Base-by-base conservation (phyloP, 2,888 invertebrate genomes). In the Platypus cylindrus region DNA sequence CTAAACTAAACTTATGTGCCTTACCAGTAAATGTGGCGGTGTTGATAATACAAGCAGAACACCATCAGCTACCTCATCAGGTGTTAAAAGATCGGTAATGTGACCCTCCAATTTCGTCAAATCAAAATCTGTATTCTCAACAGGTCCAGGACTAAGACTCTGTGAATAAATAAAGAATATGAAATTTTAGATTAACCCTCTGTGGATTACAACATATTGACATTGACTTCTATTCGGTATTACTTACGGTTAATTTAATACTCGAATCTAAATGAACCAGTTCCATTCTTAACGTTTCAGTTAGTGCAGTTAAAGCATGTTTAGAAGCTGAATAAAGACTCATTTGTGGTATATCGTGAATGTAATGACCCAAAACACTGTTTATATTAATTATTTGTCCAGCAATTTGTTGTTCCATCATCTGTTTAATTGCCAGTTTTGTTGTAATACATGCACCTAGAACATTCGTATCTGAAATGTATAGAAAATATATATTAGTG, bases 321-420 rank as follows among this genome's bases (percentile, higher is more conserved):
- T 47, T 45, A 5, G 44, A 40, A 29, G 45, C 44, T 5, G 43
- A 34, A 30, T 46, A 46, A 16, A 46, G 32, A 14, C 36, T 39
- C 1, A 17, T 26, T 3, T 40, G 27, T 1, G 52, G 53, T 22
- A 49, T 33, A 18, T 44, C 27, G 5, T 46, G 36, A 3, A 52
- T 45, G 7, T 38, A 37, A 32, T 55, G 54, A 2, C 55, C 55
- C 4, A 46, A 41, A 16, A 52, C 37, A 28, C 54, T 54, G 32
- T 54, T 54, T 1, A 56, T 50, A 30, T 56, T 51, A 3, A 56
- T 47, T 14, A 56, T 49, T 29, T 55, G 53, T 0, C 56, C 56
- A 12, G 49, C 48, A 4, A 53, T 45, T 27, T 49, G 44, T 24
- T 50, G 41, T 15, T 45, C 36, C 17, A 37, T 42, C 56, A 56